These are phyloP conservation scores for Lepidocyrtinus sp. DNA, from an alignment of 2,888 invertebrate genomes.

Conservation along the genomic window DNA sequence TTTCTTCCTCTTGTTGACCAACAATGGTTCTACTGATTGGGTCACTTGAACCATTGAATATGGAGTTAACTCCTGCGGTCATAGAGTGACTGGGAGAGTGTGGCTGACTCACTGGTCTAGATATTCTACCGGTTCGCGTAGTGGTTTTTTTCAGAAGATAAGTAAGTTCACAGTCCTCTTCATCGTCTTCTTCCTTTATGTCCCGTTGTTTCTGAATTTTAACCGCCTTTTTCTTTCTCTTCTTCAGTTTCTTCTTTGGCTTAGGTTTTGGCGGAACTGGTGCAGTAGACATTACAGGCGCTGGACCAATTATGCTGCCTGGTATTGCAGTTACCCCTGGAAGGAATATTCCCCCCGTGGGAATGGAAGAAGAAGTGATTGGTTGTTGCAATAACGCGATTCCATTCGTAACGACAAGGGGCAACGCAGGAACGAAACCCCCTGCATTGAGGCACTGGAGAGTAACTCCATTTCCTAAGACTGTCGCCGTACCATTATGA, in stretches of 20 bases:
- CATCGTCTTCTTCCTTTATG: slow-evolving; percentile 53
- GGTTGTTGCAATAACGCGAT: slow-evolving; percentile 43
- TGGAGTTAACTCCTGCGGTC: background rate
- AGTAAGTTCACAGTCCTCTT: slow-evolving; percentile 57
- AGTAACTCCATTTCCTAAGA: slow-evolving; percentile 22
- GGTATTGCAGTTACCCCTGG: slow-evolving; percentile 39
- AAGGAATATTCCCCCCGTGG: slow-evolving; percentile 34
- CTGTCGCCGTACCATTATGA: background rate
- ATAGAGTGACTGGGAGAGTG: slow-evolving; percentile 26
- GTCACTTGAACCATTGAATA: background rate
- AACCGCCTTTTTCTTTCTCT: slow-evolving; percentile 29
- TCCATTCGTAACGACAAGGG: slow-evolving; percentile 44
- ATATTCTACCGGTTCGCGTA: slow-evolving; percentile 64
- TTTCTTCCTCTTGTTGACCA: no score
- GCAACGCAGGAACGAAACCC: slow-evolving; percentile 26
- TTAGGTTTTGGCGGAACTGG: slow-evolving; percentile 5
- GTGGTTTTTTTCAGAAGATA: slow-evolving; percentile 62
- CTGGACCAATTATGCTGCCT: slow-evolving; percentile 15
- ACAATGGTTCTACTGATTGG: background rate
- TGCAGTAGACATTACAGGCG: background rate
- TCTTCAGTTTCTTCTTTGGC: slow-evolving; percentile 5
- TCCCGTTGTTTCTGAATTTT: slow-evolving; percentile 36
- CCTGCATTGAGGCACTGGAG: slow-evolving; percentile 33
- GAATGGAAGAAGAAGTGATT: slow-evolving; percentile 46
- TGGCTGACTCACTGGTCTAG: slow-evolving; percentile 44